Base-by-base conservation (phyloP, 2,797 vertebrate species). In the Bovichtus variegatus region DNA sequence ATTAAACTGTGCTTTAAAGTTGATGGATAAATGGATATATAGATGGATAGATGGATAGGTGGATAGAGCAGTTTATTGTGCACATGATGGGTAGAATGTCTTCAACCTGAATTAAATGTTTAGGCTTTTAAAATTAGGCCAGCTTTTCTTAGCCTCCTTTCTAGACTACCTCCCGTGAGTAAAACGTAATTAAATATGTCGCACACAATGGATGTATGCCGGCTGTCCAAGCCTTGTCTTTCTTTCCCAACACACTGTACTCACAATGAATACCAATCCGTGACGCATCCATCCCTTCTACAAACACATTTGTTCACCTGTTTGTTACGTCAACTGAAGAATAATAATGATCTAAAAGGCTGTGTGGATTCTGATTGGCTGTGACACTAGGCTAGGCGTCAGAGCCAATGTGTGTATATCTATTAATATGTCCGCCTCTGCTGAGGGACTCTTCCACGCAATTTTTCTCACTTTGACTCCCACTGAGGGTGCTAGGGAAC, bases 391-490 rank as follows among this genome's bases (percentile, higher is more conserved):
- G 18, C 31, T 12, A 55, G 61, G 75, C 81, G 81, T 93, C 90
- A 92, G 68, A 86, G 80, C 71, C 74, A 55, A 61, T 72, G 82
- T 90, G 83, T 85, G 84, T 77, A 75, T 72, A 76, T 83, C 83
- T 93, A 91, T 91, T 82, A 90, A 91, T 91, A 89, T 2, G 55
- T 18, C 44, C 44, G 16, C 78, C 84, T 87, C 84, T 67, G 61
- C 50, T n/a, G 41, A 87, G 86, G 89, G 92, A 90, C 81, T 89
- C 85, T 82, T 83, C 71, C 76, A 91, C 82, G 89, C 82, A 86
- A 67, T 68, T 74, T 76, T 76, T 84, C 85, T 81, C 41, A 3
- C 90, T 76, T 71, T 65, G 23, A 78, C 82, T 81, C 88, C 80
- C 85, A 66, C 90, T 36, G 36, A 44, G 71, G 66, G 78, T 11